These are phyloP conservation scores for Psittacula derbiana DNA, from an alignment of 2,797 vertebrate genomes.

Conservation along the genomic window DNA sequence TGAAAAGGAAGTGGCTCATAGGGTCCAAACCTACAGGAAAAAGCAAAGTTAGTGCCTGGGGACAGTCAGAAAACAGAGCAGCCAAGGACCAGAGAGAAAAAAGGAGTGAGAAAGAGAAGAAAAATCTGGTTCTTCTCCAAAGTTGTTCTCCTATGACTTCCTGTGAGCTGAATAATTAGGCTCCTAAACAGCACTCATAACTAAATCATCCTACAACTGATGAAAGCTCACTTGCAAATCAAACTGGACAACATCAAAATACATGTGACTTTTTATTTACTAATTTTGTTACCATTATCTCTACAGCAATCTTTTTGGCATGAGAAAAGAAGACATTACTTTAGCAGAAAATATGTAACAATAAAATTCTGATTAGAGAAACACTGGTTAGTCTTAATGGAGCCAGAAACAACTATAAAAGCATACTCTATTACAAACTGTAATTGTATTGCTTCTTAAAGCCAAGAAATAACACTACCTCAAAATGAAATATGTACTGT, in stretches of 20 bases:
- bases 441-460: conserved; percentile 31
- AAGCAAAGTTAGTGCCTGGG: neutral
- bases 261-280: neutral
- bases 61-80: neutral
- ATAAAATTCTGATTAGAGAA: conserved; percentile 42
- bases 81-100: neutral
- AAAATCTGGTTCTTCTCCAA: neutral
- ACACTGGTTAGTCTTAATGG: conserved; percentile 4
- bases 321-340: neutral
- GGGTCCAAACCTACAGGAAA: neutral
- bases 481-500: neutral
- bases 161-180: neutral
- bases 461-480: conserved; percentile 2
- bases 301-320: neutral
- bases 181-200: neutral
- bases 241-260: neutral
- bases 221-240: neutral
- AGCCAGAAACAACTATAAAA: neutral
- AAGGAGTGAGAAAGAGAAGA: neutral
- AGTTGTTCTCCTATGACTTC: neutral
- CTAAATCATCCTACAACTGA: neutral
- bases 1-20: neutral
- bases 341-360: conserved; percentile 4
- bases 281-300: neutral
- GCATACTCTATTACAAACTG: neutral